Evolutionary conservation across 2,888 invertebrate genomes (phyloP).

Genomic region (Operophtera brumata): DNA sequence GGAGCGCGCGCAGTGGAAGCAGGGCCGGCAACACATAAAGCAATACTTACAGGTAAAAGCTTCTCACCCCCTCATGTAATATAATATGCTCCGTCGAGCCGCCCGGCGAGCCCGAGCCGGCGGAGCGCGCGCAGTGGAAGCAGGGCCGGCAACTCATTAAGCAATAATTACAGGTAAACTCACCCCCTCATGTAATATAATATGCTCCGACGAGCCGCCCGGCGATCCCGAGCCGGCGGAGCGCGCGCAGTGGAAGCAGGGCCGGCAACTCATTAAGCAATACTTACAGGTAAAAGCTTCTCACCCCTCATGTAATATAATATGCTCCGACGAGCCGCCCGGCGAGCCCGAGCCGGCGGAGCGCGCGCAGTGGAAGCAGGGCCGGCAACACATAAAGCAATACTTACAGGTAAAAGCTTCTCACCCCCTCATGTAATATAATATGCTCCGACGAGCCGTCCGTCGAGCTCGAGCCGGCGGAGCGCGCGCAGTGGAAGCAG

Average conservation of each 20-base stretch:
- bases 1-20: conserved; percentile 96
- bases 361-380: conserved; percentile 97
- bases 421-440: too few species aligned
- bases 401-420: conserved; percentile 83
- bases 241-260: conserved; percentile 97
- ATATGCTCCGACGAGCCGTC: conserved; percentile 85
- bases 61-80: too few species aligned
- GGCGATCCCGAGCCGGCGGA: conserved; percentile 83
- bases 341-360: conserved; percentile 83
- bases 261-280: conserved; percentile 97
- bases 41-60: conserved; percentile 87
- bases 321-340: conserved; percentile 84
- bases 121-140: conserved; percentile 95
- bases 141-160: conserved; percentile 97
- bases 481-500: conserved; percentile 96
- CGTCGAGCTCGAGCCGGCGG: conserved; percentile 82
- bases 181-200: too few species aligned
- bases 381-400: conserved; percentile 97
- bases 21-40: conserved; percentile 96
- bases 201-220: conserved; percentile 84
- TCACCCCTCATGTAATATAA: too few species aligned
- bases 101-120: conserved; percentile 78
- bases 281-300: conserved; percentile 83
- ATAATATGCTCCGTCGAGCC: conserved; percentile 87
- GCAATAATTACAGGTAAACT: conserved; percentile 87